Evolutionary conservation across 2,113 vertebrate species (phyloP), one percentile per base, ranked within the genome.

Genomic region (Entomyzon cyanotis): DNA sequence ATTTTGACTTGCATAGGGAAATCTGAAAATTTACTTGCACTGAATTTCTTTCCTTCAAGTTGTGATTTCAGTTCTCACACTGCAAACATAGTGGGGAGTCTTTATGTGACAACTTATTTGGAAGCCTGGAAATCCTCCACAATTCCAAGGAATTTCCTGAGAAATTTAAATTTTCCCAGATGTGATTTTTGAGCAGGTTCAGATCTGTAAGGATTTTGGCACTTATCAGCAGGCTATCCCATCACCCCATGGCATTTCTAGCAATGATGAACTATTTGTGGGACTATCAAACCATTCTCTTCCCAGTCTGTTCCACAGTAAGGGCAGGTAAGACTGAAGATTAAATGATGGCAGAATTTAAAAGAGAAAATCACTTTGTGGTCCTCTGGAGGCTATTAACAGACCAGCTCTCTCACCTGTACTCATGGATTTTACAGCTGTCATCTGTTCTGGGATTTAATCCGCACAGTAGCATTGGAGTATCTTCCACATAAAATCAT

Each of bases 401-500:
- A 88, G 42, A 50, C 7, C 39, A 60, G 31, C 6, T 80, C 58
- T 64, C 37, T 53, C 58, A 82, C 84, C 89, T 65, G 49, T 17
- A 35, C 62, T 55, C 23, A 5, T 1, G 4, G 24, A 49, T 87
- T 84, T 74, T 42, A 53, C 64, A 77, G 41, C 70, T 49, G 59
- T 46, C n/a, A 15, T 27, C 53, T 79, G 27, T 8, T 71, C 22
- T 3, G 41, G 39, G 41, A 60, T 39, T 67, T 64, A 52, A 79
- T 60, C 64, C 1, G 2, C 69, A 52, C 0, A 0, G 52, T 56
- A 37, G 23, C 49, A 82, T 12, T 20, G 64, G n/a, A 81, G 37
- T 23, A 19, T 15, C 41, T 87, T 68, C 74, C 74, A 87, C 5
- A 7, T 15, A 68, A 75, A 84, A 70, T 21, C 46, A 87, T 63